A percentile compares a stretch with the other conserved stretches of the same genome.
These are phyloP conservation scores for Oophaga sylvatica DNA, from an alignment of 2,797 vertebrate species.

Conservation along the genomic window DNA sequence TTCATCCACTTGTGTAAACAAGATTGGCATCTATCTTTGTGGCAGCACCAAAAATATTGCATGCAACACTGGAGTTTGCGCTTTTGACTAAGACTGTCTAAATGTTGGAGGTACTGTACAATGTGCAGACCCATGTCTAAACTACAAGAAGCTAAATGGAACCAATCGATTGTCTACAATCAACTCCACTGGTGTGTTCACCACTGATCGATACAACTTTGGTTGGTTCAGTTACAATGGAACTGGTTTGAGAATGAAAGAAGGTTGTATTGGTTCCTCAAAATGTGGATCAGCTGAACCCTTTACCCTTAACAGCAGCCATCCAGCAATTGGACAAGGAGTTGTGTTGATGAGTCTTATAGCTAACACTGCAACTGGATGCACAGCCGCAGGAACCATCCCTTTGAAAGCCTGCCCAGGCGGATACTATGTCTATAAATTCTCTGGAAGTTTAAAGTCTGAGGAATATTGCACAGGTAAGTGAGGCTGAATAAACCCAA, in stretches of 20 bases:
- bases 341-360: slow-evolving; percentile 11
- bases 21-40: slow-evolving; percentile 39
- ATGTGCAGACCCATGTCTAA: slow-evolving; percentile 42
- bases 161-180: slow-evolving; percentile 34
- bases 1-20: slow-evolving; percentile 49
- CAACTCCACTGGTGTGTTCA: slow-evolving; percentile 33
- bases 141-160: slow-evolving; percentile 44
- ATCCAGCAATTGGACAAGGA: slow-evolving; percentile 45
- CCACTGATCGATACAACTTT: slow-evolving; percentile 48
- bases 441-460: slow-evolving; percentile 35
- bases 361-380: slow-evolving; percentile 38
- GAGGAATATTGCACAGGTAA: slow-evolving; percentile 57
- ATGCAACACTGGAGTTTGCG: slow-evolving; percentile 7
- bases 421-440: slow-evolving; percentile 53
- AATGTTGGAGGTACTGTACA: background rate
- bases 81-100: slow-evolving; percentile 51
- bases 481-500: background rate
- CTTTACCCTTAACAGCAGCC: slow-evolving; percentile 33
- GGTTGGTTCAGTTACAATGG: slow-evolving; percentile 54
- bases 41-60: background rate
- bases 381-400: slow-evolving; percentile 34
- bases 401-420: slow-evolving; percentile 50
- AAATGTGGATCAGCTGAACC: slow-evolving; percentile 55
- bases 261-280: slow-evolving; percentile 35
- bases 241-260: slow-evolving; percentile 39